phyloP scores from a whole-genome alignment of 2,888 invertebrate genomes.

The Lepetodrilus schrolli region DNA sequence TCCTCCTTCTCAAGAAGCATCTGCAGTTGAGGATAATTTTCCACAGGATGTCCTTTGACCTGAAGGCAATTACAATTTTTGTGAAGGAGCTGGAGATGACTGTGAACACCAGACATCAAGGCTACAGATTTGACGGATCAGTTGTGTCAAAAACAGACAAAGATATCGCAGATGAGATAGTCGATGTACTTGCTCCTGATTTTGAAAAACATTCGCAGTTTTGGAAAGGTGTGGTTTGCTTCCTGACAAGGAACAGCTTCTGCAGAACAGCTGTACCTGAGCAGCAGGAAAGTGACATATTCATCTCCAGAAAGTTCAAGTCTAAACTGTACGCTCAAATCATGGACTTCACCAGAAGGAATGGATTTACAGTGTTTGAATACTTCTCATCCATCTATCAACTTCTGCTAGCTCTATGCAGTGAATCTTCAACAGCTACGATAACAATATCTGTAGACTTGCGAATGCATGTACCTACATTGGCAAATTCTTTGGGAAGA shows the following conservation, averaged over 20 bases:
- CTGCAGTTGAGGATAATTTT: neutral
- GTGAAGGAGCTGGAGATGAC: neutral
- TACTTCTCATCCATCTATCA: neutral
- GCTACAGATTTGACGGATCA: neutral
- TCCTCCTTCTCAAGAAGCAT: neutral
- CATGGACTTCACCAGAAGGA: neutral
- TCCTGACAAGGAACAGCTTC: neutral
- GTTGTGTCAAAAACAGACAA: neutral
- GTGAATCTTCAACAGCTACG: neutral
- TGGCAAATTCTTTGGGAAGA: neutral
- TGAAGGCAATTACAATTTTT: neutral
- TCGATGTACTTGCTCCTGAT: neutral
- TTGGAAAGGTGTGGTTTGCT: neutral
- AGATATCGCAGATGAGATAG: neutral
- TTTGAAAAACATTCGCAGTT: neutral
- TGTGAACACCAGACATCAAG: neutral
- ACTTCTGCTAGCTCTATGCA: neutral
- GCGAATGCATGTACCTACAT: neutral
- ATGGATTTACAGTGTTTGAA: neutral
- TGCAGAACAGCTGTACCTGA: neutral
- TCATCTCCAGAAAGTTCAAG: neutral
- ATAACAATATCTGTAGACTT: neutral
- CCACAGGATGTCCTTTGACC: slow-evolving; percentile 3
- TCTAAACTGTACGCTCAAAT: neutral
- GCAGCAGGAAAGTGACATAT: neutral